A percentile compares a stretch with the other conserved stretches of the same genome.
Conservation (phyloP, 2,888 invertebrate genomes). For the Macropis europaea region DNA sequence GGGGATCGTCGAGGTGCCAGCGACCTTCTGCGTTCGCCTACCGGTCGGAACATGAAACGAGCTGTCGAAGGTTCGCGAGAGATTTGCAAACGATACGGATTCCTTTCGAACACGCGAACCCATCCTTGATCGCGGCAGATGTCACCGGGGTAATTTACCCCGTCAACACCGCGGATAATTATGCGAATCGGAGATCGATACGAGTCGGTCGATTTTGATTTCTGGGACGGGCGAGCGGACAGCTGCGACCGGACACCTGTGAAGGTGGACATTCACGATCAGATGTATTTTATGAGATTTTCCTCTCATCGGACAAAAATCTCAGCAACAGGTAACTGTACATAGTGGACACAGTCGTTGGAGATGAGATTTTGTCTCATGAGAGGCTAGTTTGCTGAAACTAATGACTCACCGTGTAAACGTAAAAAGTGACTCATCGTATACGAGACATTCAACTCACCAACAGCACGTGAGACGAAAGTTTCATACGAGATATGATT, state of each 20-base stretch:
- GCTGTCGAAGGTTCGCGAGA: background rate
- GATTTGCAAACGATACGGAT: background rate
- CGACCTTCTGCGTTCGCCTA: constrained; percentile 14
- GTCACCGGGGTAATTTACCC: constrained; percentile 28
- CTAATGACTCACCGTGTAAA: no score
- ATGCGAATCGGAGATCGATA: background rate
- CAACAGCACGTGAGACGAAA: no score
- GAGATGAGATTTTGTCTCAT: no score
- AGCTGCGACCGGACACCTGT: constrained; percentile 40
- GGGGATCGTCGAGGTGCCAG: constrained; percentile 31
- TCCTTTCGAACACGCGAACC: background rate
- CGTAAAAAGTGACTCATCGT: no score
- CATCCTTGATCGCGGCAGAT: constrained; percentile 18
- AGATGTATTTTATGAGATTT: no score
- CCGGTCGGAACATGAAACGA: constrained; percentile 1
- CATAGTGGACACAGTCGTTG: no score
- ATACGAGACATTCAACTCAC: no score
- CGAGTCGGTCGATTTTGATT: background rate
- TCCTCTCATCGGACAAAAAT: no score
- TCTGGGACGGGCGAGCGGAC: background rate
- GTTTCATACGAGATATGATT: no score
- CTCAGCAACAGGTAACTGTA: no score
- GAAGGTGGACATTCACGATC: no score
- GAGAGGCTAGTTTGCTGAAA: no score
- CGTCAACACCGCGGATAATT: constrained; percentile 15